Evolutionary conservation across 2,113 vertebrate species (phyloP).

Genomic region (Poecile atricapillus): DNA sequence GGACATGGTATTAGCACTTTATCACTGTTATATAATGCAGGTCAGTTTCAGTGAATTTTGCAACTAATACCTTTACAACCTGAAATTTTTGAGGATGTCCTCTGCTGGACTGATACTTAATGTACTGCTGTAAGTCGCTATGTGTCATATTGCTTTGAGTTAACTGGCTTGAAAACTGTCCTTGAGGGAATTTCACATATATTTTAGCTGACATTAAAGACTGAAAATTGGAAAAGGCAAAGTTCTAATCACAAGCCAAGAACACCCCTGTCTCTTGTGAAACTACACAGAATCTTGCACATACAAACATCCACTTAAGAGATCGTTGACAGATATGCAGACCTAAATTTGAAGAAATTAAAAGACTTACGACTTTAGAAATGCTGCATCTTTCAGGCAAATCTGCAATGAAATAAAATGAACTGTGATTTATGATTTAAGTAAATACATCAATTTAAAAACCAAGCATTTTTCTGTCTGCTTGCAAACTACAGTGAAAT

Average conservation of each 20-base stretch:
- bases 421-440: not conserved
- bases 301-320: not conserved
- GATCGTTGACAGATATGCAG: not conserved
- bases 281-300: not conserved
- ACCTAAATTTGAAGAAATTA: not conserved
- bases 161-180: not conserved
- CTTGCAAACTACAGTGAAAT: not conserved
- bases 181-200: not conserved
- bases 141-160: not conserved
- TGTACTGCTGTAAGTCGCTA: not conserved
- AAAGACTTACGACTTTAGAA: conserved; percentile 81
- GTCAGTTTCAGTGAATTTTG: not conserved
- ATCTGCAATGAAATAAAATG: conserved; percentile 74
- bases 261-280: not conserved
- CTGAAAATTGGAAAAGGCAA: not conserved
- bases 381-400: conserved; percentile 84
- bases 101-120: not conserved
- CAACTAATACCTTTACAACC: not conserved
- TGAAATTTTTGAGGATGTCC: not conserved
- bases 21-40: not conserved
- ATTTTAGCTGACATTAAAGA: not conserved
- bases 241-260: not conserved
- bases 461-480: not conserved
- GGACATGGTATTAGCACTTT: not conserved
- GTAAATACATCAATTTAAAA: not conserved